A percentile compares a stretch with the other conserved stretches of the same genome.
Conservation (phyloP, 2,888 invertebrate species). For the Hirtodrosophila confusa region DNA sequence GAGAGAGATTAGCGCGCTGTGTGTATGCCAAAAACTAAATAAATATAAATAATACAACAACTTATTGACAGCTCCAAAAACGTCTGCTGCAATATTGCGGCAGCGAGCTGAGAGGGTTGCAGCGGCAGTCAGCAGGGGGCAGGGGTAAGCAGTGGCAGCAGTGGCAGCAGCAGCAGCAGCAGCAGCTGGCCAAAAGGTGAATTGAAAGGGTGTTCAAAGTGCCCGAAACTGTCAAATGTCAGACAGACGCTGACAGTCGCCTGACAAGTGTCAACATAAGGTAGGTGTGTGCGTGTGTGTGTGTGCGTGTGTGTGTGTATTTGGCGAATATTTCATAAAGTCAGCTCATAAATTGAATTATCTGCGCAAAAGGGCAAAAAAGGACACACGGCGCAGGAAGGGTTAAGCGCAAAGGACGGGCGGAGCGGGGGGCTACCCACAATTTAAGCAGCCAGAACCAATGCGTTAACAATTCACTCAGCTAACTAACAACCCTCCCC, state of each 20-base stretch:
- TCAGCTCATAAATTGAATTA: conserved; percentile 74
- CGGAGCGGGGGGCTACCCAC: conserved; percentile 26
- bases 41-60: conserved; percentile 55
- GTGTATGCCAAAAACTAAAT: conserved; percentile 38
- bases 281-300: conserved; percentile 26
- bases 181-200: conserved; percentile 56
- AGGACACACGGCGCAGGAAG: background rate
- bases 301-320: conserved; percentile 20
- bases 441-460: conserved; percentile 47
- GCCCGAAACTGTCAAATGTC: conserved; percentile 74
- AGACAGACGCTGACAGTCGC: conserved; percentile 67
- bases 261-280: conserved; percentile 76
- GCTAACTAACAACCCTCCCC: background rate
- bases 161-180: conserved; percentile 37
- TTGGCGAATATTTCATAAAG: conserved; percentile 61
- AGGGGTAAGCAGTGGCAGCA: too few relatives aligned
- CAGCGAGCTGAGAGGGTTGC: conserved; percentile 27
- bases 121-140: background rate
- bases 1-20: conserved; percentile 45
- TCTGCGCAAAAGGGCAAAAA: conserved; percentile 58
- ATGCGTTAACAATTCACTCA: conserved; percentile 43
- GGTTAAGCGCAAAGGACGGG: conserved; percentile 45
- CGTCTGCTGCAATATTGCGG: conserved; percentile 66
- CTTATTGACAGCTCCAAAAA: conserved; percentile 68
- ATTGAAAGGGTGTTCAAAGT: conserved; percentile 55